Evolutionary conservation across 2,113 vertebrate genomes (phyloP).

Genomic region (Labeo rohita): DNA sequence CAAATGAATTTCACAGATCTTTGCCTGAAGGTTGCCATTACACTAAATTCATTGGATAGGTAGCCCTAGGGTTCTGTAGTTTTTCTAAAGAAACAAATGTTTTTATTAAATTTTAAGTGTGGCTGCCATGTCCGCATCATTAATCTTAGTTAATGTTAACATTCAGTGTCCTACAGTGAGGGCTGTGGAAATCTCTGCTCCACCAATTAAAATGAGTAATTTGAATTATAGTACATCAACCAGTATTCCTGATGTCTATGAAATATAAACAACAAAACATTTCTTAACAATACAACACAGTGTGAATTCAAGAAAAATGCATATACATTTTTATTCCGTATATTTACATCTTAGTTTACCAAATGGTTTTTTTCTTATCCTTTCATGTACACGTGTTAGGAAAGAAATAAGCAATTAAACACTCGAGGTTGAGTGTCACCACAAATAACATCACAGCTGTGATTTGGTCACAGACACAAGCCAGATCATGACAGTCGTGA

Average conservation of each 20-base stretch:
- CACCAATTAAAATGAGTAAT: neutral
- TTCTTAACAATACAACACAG: neutral
- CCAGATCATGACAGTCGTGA: neutral
- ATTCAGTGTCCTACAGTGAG: neutral
- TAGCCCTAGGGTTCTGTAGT: too few relatives aligned
- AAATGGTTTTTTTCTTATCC: neutral
- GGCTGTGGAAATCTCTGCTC: neutral
- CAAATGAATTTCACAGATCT: neutral
- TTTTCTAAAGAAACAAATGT: too few relatives aligned
- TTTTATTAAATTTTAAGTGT: too few relatives aligned
- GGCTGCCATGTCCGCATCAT: neutral
- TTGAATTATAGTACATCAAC: too few relatives aligned
- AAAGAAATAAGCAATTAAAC: neutral
- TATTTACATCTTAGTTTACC: neutral
- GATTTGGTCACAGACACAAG: neutral
- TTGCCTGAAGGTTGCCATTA: neutral
- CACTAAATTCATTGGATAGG: neutral
- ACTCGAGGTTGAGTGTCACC: neutral
- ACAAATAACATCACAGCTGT: neutral
- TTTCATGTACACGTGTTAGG: neutral
- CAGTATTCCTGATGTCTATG: neutral
- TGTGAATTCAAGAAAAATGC: neutral
- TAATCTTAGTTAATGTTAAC: neutral
- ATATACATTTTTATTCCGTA: neutral
- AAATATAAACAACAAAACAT: neutral